Evolutionary conservation across 2,797 vertebrate genomes (phyloP).

Genomic region (Lagocephalus sceleratus): DNA sequence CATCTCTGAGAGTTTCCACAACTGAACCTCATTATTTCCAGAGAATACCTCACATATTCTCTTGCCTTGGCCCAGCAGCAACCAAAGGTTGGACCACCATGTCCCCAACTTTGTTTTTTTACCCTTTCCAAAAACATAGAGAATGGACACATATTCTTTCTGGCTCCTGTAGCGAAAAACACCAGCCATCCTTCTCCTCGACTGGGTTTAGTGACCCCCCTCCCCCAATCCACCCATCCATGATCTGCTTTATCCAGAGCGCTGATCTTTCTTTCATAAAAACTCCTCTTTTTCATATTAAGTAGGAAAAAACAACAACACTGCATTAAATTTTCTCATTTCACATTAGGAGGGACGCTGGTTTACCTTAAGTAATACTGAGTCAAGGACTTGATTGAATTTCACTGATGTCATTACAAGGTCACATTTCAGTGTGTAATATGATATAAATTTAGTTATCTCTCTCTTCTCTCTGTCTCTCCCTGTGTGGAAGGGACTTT

Average conservation of each 20-base stretch:
- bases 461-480: conserved; percentile 19
- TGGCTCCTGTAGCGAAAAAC: too few relatives aligned
- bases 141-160: too few relatives aligned
- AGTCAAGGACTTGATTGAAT: conserved; percentile 79
- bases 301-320: conserved; percentile 51
- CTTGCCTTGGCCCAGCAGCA: too few relatives aligned
- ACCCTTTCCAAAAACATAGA: too few relatives aligned
- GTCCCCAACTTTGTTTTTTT: too few relatives aligned
- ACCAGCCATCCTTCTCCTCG: too few relatives aligned
- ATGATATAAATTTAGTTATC: conserved; percentile 79
- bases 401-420: conserved; percentile 79
- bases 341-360: conserved; percentile 77
- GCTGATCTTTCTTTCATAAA: too few relatives aligned
- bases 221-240: too few relatives aligned
- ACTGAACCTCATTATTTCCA: not conserved
- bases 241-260: too few relatives aligned
- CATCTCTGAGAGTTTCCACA: not conserved
- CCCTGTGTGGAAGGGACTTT: conserved; percentile 33
- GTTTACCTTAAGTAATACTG: conserved; percentile 81
- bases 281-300: conserved; percentile 13
- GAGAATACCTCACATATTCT: not conserved
- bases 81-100: conserved; percentile 14
- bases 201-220: too few relatives aligned
- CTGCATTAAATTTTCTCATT: conserved; percentile 73
- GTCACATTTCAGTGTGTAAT: conserved; percentile 84